Base-by-base conservation (phyloP, 2,797 vertebrate genomes). In the Myioborus melanocephalus region DNA sequence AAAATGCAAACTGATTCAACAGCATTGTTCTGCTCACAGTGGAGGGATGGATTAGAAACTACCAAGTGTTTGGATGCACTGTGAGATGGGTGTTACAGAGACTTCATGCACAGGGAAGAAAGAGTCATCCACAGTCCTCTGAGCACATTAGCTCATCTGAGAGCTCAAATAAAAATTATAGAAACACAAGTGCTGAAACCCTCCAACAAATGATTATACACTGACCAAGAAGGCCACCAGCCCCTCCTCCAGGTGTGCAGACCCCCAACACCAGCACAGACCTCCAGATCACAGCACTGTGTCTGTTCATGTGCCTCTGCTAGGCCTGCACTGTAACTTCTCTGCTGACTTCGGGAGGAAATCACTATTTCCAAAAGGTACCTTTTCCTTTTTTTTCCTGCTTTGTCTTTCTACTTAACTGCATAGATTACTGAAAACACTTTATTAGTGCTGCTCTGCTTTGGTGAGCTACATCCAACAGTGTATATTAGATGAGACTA, bases 301-400 rank as follows among this genome's bases (percentile, higher is more conserved):
- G 4, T 18, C 27, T 13, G 1, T 24, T 17, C 12, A 5, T 0
- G 21, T 30, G 22, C 13, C 60, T 73, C 28, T 22, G 34, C 28
- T 8, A 26, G 12, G 46, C 8, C 14, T 55, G 30, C 49, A 16
- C 23, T 12, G 18, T 9, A 79, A 53, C 18, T 50, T 66, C 63
- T 32, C 63, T 56, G 32, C 2, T 0, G 3, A 15, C 26, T 44
- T 63, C 26, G 49, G 22, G 15, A 23, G 19, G 2, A 59, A 89
- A 59, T 21, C 0, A 15, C 4, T 41, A 8, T 34, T 83, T 60
- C 37, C 21, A 26, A 14, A 53, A 44, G 12, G 23, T 23, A 61
- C 2, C 18, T 64, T 43, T 13, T 12, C 30, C 7, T 4, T n/a
- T n/a, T 35, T 34, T 34, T 19, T 12, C 14, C 32, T 57, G 18